Conservation (phyloP, 2,888 invertebrate species). For the Argyra leucocephala region DNA sequence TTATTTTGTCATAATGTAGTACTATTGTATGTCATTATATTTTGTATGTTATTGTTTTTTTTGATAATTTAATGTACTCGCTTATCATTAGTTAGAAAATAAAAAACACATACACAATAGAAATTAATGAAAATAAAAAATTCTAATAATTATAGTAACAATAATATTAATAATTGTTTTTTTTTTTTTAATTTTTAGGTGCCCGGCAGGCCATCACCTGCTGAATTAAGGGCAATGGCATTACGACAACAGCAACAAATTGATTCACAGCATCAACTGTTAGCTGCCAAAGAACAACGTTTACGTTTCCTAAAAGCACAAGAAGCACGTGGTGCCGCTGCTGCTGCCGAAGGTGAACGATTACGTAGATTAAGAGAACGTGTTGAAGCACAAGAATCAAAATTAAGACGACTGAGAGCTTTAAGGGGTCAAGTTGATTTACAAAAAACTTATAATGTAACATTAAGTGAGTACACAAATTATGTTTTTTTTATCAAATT, state of each 20-base stretch:
- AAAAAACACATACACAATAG: too few species aligned
- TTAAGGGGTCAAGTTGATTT: slow-evolving; percentile 89
- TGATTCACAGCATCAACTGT: slow-evolving; percentile 82
- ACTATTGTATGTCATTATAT: too few species aligned
- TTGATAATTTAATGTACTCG: too few species aligned
- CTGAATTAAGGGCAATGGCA: slow-evolving; percentile 97
- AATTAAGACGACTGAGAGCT: slow-evolving; percentile 81
- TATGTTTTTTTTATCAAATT: not conserved
- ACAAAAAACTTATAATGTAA: slow-evolving; percentile 82
- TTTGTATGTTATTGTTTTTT: too few species aligned
- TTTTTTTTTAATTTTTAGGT: slow-evolving; percentile 47
- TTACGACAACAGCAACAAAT: slow-evolving; percentile 95
- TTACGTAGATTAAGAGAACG: slow-evolving; percentile 78
- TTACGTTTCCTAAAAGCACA: slow-evolving; percentile 90
- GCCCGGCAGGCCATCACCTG: slow-evolving; percentile 87
- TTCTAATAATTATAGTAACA: not conserved
- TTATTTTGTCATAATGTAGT: too few species aligned
- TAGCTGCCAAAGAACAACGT: slow-evolving; percentile 86
- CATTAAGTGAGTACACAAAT: slow-evolving; percentile 65
- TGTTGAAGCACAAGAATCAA: slow-evolving; percentile 90
- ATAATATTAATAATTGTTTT: slow-evolving; percentile 2
- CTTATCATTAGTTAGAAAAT: too few species aligned
- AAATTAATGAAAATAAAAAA: too few species aligned
- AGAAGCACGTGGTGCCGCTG: slow-evolving; percentile 54
- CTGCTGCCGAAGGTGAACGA: slow-evolving; percentile 75